Evolutionary conservation across 2,113 vertebrate species (phyloP).

Genomic region (Microcebus ravelobensis): DNA sequence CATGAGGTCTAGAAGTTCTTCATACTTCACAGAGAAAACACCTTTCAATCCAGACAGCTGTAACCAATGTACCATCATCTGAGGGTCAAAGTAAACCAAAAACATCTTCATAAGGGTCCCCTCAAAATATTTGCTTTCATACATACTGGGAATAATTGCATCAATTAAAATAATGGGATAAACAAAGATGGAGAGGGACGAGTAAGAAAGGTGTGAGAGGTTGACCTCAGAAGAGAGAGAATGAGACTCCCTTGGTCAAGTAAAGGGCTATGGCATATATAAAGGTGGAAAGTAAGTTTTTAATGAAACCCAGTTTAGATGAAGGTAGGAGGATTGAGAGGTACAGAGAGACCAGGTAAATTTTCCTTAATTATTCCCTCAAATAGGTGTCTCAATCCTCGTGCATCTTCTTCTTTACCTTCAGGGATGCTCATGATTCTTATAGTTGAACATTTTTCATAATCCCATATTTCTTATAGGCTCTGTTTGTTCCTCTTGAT

Average conservation of each 20-base stretch:
- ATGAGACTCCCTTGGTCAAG: too few species aligned
- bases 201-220: rapidly evolving
- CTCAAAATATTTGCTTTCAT: not conserved
- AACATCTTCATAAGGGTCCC: not conserved
- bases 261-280: not conserved
- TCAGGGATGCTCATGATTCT: too few species aligned
- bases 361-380: too few species aligned
- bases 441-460: too few species aligned
- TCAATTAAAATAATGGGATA: not conserved
- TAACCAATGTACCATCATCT: not conserved
- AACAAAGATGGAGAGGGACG: not conserved
- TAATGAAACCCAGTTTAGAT: not conserved
- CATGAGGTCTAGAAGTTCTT: not conserved
- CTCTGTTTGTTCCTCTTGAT: too few species aligned
- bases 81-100: not conserved
- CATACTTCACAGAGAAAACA: not conserved
- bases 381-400: too few species aligned
- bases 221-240: rapidly evolving
- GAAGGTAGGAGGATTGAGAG: rapidly evolving
- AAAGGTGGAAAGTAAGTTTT: not conserved
- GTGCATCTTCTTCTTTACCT: too few species aligned
- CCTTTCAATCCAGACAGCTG: not conserved
- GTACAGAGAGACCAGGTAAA: not conserved
- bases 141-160: not conserved
- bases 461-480: too few species aligned